A percentile compares a stretch with the other conserved stretches of the same genome.
Conservation (phyloP, 2,888 invertebrate genomes). For the Drosophila birchii region DNA sequence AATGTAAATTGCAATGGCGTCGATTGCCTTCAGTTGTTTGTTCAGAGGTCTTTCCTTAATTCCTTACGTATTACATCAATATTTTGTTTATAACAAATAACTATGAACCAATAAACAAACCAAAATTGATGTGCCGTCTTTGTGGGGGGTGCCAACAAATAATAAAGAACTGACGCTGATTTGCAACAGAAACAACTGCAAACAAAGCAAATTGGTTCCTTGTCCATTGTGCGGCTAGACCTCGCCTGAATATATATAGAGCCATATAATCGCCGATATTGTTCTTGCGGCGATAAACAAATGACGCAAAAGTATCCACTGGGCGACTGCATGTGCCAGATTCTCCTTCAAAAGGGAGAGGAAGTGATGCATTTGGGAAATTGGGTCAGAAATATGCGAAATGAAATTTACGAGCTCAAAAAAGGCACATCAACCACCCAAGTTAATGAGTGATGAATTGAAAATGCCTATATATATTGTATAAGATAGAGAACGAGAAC, state of each 20-base stretch:
- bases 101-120: conserved; percentile 44
- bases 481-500: not conserved
- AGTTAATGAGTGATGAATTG: conserved; percentile 37
- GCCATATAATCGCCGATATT: conserved; percentile 51
- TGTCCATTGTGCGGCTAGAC: conserved; percentile 51
- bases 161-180: conserved; percentile 29
- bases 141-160: conserved; percentile 18
- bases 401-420: conserved; percentile 40
- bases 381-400: conserved; percentile 71
- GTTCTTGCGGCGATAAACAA: conserved; percentile 52
- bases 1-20: conserved; percentile 42
- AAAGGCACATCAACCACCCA: not conserved
- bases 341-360: conserved; percentile 36
- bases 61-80: conserved; percentile 25
- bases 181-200: conserved; percentile 39
- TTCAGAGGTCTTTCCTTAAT: not conserved
- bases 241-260: conserved; percentile 39
- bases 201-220: conserved; percentile 65
- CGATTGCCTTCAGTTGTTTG: conserved; percentile 6
- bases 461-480: not conserved
- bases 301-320: conserved; percentile 60
- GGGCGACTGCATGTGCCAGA: conserved; percentile 38
- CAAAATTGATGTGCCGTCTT: conserved; percentile 32
- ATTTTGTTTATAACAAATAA: conserved; percentile 43
- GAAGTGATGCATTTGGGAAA: conserved; percentile 50